Evolutionary conservation across 2,888 invertebrate genomes (phyloP).

Genomic region (Baccha elongata): DNA sequence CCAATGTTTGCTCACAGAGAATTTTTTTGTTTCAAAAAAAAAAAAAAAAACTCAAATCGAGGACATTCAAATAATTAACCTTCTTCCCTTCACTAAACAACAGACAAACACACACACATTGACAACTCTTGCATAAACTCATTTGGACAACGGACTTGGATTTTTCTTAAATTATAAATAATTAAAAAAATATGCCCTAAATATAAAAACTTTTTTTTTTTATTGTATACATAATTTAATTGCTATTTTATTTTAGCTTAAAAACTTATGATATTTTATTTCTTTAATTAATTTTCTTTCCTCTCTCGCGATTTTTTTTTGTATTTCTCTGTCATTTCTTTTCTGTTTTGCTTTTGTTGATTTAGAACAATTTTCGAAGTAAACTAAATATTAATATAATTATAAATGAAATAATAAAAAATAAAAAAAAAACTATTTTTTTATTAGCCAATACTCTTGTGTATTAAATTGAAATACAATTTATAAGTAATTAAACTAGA

Average conservation of each 20-base stretch:
- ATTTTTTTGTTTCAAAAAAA: slow-evolving; percentile 51
- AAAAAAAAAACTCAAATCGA: slow-evolving; percentile 15
- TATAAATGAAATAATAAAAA: slow-evolving; percentile 33
- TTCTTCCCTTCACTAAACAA: neutral
- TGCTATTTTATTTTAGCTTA: slow-evolving; percentile 52
- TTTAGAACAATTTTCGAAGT: slow-evolving; percentile 59
- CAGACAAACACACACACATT: slow-evolving; percentile 37
- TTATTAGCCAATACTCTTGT: slow-evolving; percentile 70
- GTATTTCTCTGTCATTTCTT: slow-evolving; percentile 21
- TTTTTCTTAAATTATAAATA: slow-evolving; percentile 57
- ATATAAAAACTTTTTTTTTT: slow-evolving; percentile 36
- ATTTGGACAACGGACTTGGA: slow-evolving; percentile 63
- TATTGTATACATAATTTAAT: slow-evolving; percentile 38
- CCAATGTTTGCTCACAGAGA: slow-evolving; percentile 65
- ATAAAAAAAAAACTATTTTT: slow-evolving; percentile 56
- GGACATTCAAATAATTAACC: slow-evolving; percentile 28
- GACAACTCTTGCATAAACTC: slow-evolving; percentile 67
- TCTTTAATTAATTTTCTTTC: slow-evolving; percentile 31
- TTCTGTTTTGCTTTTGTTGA: slow-evolving; percentile 37
- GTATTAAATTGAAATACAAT: slow-evolving; percentile 58
- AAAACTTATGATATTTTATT: slow-evolving; percentile 34
- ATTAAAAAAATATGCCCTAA: slow-evolving; percentile 31
- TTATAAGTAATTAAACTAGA: slow-evolving; percentile 52
- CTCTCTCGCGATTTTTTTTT: neutral
- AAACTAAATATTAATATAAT: slow-evolving; percentile 36